Base-by-base conservation (phyloP, 1,140 invertebrate species). In the Trypoxylus dichotomus region DNA sequence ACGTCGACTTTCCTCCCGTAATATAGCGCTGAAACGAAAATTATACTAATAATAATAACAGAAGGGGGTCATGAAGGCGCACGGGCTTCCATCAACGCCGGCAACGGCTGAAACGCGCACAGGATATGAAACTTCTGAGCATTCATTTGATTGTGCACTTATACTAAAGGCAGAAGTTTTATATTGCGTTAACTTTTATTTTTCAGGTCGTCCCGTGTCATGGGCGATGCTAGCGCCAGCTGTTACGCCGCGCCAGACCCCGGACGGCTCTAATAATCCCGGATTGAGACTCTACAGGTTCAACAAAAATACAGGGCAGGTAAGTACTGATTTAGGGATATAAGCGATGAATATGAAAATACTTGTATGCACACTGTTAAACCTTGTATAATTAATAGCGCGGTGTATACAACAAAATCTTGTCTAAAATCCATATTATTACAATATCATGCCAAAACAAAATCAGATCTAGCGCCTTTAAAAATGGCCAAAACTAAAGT, bases 201-300 rank as follows among this genome's bases (percentile, higher is more conserved):
- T 86, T 87, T 74, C 85, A 95, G 94, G 92, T 83, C 88, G 89
- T 77, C 94, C 95, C 24, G 90, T 95, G 27, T 95, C 93, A 0
- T 95, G 94, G 92, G 91, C 94, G 80, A 92, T 97, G 87, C 87
- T 97, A 83, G 93, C 95, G 2, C 95, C 96, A 3, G 93, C 95
- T 58, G 91, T 97, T 37, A 95, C 94, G 78, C 96, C 96, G 0
- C 91, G 92, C 83, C 91, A 93, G 76, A 90, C 90, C 27, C 89
- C 89, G 7, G 90, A 91, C 41, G 92, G 92, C 0, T 89, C 92
- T 19, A 96, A 96, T 83, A 98, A 98, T 88, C 96, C 96, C 2
- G 95, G 94, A 10, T 87, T 97, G 54, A 90, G 96, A 77, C 90
- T 97, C 10, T 95, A 97, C 87, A 94, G 96, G 86, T 97, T 96